Evolutionary conservation across 1,140 invertebrate genomes (phyloP), one percentile per base, ranked within the genome.

Genomic region (Helicorthomorpha holstii): DNA sequence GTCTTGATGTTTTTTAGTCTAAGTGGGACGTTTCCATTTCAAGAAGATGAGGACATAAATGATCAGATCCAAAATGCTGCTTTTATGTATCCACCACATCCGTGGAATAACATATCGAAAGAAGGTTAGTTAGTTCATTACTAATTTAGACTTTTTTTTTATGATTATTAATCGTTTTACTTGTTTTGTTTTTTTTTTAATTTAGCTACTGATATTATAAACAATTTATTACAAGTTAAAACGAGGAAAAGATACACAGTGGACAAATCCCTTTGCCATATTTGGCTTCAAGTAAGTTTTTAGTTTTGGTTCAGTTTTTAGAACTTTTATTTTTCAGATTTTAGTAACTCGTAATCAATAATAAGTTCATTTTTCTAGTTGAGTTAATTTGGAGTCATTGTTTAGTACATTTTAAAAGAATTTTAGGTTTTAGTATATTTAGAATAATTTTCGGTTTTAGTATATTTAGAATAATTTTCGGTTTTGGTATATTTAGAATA

Each of bases 51-150:
- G 74, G 94, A 98, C 68, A 98, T 98, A 55, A 90, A 93, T 69
- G 93, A 98, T 69, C 95, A 98, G 71, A 98, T 98, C 58, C 90
- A 97, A 72, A 98, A 98, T 75, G 95, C 95, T 34, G 91, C 90
- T 45, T 98, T 98, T 64, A 98, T 99, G 95, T 99, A 97, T 75
- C 95, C 95, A 16, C 85, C 89, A 1, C 86, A 85, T 69, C 93
- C 94, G 0, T 98, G 95, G 95, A 89, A 90, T 64, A 90, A 97
- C 68, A 92, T 98, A 61, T 94, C 91, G n/a, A 79, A 80, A 34
- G 85, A 95, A 72, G 92, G 89, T 94, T 69, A 58, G 57, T 51
- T 14, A 12, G n/a, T n/a, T 19, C 19, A 27, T 24, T 41, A 19
- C 19, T 12, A 41, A 41, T 41, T 12, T 19, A 41, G 19, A 41